phyloP scores from a whole-genome alignment of 1,140 invertebrate species.

The Asobara japonica region DNA sequence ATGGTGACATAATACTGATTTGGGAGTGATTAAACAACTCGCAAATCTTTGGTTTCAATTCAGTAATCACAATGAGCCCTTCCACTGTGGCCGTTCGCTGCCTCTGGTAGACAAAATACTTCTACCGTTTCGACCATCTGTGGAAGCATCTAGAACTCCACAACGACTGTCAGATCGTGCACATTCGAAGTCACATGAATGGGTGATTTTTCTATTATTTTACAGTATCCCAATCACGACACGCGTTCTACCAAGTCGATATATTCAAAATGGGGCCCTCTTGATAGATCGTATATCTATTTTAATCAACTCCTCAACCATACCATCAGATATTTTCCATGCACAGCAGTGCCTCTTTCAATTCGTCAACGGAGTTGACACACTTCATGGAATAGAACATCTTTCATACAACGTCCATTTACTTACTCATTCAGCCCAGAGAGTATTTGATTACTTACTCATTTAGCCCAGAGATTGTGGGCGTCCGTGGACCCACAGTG shows the following conservation, averaged over 20 bases:
- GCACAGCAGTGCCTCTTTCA: conserved; percentile 31
- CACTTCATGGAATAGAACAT: conserved; percentile 32
- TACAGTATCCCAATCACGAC: conserved; percentile 23
- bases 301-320: conserved; percentile 29
- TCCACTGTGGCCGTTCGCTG: conserved; percentile 16
- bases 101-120: conserved; percentile 14
- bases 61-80: conserved; percentile 21
- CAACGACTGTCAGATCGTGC: conserved; percentile 24
- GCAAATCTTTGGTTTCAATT: conserved; percentile 41
- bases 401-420: conserved; percentile 43
- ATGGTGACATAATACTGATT: neutral
- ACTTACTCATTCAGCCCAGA: conserved; percentile 29
- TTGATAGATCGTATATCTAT: conserved; percentile 36
- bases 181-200: conserved; percentile 41
- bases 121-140: conserved; percentile 20
- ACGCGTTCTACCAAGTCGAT: conserved; percentile 1
- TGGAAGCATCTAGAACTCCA: conserved; percentile 24
- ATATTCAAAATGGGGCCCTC: conserved; percentile 30
- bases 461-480: too few species aligned
- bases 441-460: conserved; percentile 32
- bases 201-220: conserved; percentile 26
- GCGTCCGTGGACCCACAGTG: too few species aligned
- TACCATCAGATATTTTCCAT: conserved; percentile 27
- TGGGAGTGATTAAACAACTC: conserved; percentile 2
- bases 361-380: conserved; percentile 37